Conservation (phyloP, 2,797 vertebrate species). For the Gadopsis marmoratus region DNA sequence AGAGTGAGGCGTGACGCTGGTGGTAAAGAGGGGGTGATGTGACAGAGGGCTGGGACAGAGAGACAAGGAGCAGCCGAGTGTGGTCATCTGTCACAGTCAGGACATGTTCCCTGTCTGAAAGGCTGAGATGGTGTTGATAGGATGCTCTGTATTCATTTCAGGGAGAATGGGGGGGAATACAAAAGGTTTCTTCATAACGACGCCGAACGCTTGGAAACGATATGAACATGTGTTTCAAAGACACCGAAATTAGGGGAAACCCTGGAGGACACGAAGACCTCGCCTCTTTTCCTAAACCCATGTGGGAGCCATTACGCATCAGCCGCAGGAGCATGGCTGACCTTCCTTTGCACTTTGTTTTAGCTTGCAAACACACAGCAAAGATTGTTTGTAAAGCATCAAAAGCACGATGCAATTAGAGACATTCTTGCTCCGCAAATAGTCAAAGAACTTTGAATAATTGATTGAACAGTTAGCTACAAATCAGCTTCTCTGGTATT, state of each 20-base stretch:
- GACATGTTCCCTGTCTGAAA: conserved; percentile 22
- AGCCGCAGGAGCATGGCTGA: conserved; percentile 35
- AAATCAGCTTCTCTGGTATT: background rate
- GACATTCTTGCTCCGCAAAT: background rate
- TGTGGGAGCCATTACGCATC: conserved; percentile 76
- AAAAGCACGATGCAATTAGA: conserved; percentile 18
- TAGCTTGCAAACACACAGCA: conserved; percentile 41
- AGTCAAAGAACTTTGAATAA: conserved; percentile 12
- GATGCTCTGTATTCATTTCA: conserved; percentile 19
- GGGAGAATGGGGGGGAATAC: background rate
- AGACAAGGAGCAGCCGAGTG: conserved; percentile 33
- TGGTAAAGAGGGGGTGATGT: background rate
- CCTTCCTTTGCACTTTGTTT: conserved; percentile 51
- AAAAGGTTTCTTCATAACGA: conserved; percentile 22
- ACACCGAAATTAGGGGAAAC: conserved; percentile 55
- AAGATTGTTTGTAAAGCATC: conserved; percentile 28
- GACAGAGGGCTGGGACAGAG: conserved; percentile 19
- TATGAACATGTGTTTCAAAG: conserved; percentile 68
- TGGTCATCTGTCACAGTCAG: conserved; percentile 43
- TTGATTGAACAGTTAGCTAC: conserved; percentile 5
- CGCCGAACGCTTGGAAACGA: conserved; percentile 34
- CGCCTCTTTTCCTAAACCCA: conserved; percentile 58
- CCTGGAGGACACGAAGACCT: conserved; percentile 47
- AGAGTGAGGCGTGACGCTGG: conserved; percentile 37
- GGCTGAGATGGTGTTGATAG: conserved; percentile 21